Evolutionary conservation across 1,140 invertebrate species (phyloP), one percentile per base, ranked within the genome.

Genomic region (Ceratosolen fusciceps): DNA sequence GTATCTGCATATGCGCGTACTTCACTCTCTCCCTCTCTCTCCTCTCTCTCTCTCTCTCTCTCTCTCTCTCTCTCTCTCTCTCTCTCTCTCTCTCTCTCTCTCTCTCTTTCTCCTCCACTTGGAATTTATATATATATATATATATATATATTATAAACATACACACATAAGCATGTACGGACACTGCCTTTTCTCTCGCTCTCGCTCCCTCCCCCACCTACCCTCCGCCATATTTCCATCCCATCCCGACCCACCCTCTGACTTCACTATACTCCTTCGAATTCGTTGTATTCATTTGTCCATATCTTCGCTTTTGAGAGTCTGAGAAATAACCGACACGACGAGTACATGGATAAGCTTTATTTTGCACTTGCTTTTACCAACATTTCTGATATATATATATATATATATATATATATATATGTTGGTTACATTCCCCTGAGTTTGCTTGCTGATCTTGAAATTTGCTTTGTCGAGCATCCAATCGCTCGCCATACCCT

Each of bases 1-100:
- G 3, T 60, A 47, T 29, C 29, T 37, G 16, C 56, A 56, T 10
- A 37, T 56, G 26, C 56, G 29, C 12, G 31, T 56, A 31, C 52
- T 10, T 75, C 37, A 10, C 58, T 65, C 58, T 47, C 39, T 75
- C 34, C 62, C 37, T 60, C 12, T 4, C 1, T 58, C 49, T 72
- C n/a, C n/a, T 56, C 62, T 49, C 80, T 77, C 75, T 74, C 56
- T 74, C 80, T 47, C 65, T 65, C 43, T 58, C 49, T 81, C 65
- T 60, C 72, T 72, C 68, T 58, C 62, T 26, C n/a, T 24, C n/a
- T 16, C 52, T 54, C n/a, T 24, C n/a, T 4, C 14, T 54, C 21
- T 49, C 80, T 77, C 75, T 74, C 56, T 74, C 80, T 47, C 65
- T 65, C 43, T 58, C 49, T 81, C 65, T 60, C 72, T 72, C 68